Base-by-base conservation (phyloP, 2,797 vertebrate species). In the Myiothlypis chrysogaster region DNA sequence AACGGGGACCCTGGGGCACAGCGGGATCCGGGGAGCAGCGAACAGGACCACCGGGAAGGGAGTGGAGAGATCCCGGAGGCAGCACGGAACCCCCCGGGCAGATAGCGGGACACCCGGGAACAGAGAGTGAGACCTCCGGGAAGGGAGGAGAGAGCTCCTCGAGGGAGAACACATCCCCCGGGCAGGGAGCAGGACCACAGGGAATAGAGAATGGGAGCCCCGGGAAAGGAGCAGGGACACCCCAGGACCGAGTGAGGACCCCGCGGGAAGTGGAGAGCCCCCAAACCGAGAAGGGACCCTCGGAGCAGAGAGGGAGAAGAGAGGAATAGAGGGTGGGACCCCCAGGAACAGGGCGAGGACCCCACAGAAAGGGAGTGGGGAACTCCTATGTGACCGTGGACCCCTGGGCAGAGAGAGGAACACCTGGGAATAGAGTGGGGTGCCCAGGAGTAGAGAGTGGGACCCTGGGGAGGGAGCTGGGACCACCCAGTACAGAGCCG, bases 401-500 rank as follows among this genome's bases (percentile, higher is more conserved):
- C 4, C 1, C 28, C 16, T 12, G 52, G 10, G 17, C 4, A 27
- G 66, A 19, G n/a, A 21, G 10, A 3, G 10, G 27, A 53, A n/a
- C 9, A 9, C 2, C 12, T 6, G 22, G 41, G 32, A 47, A 59
- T 1, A 17, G 22, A 68, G 13, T 1, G 12, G 47, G 16, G 14
- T 3, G 11, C 60, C 37, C n/a, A 17, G 20, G 20, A 49, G 25
- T 0, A 14, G 24, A 3, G n/a, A 34, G 37, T 0, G 13, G 21
- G 10, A 39, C 5, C 9, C 19, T 8, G 14, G 19, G 30, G 25
- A 39, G 52, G n/a, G 52, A 34, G 11, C 0, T 18, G 25, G 28
- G 12, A 43, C 1, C 30, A 14, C 4, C 9, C 8, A 9, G n/a
- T 8, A 13, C 27, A 66, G 37, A 46, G 47, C 46, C 50, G 18